These are phyloP conservation scores for Argyresthia albistria DNA, from an alignment of 2,888 invertebrate species.

Conservation along the genomic window DNA sequence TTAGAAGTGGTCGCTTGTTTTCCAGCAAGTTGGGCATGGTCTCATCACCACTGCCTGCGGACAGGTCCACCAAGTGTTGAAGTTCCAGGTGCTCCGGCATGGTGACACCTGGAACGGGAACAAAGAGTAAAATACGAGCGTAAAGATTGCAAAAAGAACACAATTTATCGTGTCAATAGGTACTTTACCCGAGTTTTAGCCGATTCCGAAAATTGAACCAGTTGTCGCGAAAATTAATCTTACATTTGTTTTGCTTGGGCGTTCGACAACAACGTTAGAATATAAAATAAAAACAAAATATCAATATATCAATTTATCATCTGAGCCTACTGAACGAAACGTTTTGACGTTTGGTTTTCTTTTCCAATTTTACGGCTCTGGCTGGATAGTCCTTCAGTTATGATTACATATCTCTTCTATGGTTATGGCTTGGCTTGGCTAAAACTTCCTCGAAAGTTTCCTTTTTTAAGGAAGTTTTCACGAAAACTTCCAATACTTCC, in stretches of 20 bases:
- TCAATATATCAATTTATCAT: no score
- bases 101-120: slow-evolving; percentile 13
- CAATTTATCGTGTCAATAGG: neutral
- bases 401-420: no score
- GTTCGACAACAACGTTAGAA: neutral
- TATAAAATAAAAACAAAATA: neutral
- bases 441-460: no score
- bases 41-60: slow-evolving; percentile 63
- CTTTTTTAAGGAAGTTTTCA: no score
- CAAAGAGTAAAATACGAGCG: neutral
- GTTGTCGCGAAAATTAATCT: neutral
- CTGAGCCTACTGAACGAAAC: no score
- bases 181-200: neutral
- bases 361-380: no score
- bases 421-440: no score
- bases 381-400: no score
- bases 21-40: slow-evolving; percentile 52
- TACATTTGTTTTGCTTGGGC: neutral
- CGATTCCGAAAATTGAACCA: neutral
- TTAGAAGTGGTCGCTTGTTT: slow-evolving; percentile 57
- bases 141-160: neutral
- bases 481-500: no score
- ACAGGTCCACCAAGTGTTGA: slow-evolving; percentile 82
- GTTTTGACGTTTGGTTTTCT: neutral
- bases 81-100: slow-evolving; percentile 87